These are phyloP conservation scores for Limenitis camilla DNA, from an alignment of 2,888 invertebrate genomes.

Conservation along the genomic window DNA sequence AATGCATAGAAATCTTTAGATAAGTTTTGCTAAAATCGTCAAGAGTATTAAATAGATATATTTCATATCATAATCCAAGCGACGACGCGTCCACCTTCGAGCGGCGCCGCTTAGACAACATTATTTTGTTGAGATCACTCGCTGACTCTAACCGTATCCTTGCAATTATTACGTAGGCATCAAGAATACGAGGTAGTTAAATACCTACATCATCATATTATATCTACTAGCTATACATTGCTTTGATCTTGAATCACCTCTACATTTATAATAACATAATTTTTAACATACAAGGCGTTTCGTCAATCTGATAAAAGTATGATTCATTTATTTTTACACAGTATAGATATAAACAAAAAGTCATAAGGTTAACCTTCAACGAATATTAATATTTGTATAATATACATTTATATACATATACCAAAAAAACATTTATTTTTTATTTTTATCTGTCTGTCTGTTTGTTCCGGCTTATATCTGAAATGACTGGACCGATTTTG, in stretches of 20 bases:
- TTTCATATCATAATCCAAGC: too few species aligned
- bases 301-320: not conserved
- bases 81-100: not conserved
- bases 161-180: constrained; percentile 25
- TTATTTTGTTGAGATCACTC: constrained; percentile 29
- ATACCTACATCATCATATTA: not conserved
- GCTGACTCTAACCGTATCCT: constrained; percentile 25
- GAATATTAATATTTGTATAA: not conserved
- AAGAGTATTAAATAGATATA: too few species aligned
- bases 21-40: not conserved
- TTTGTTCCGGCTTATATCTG: too few species aligned
- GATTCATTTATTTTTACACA: constrained; percentile 6
- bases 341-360: constrained; percentile 2
- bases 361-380: constrained; percentile 10
- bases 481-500: too few species aligned
- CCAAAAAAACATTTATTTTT: too few species aligned
- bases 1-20: too few species aligned
- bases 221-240: not conserved
- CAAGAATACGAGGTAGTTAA: not conserved
- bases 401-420: too few species aligned
- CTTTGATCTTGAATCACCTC: constrained; percentile 9
- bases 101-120: constrained; percentile 24
- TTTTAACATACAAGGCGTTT: constrained; percentile 1
- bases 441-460: too few species aligned
- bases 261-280: constrained; percentile 5